Conservation (phyloP, 2,113 vertebrate species). For the Seriola dumerili region DNA sequence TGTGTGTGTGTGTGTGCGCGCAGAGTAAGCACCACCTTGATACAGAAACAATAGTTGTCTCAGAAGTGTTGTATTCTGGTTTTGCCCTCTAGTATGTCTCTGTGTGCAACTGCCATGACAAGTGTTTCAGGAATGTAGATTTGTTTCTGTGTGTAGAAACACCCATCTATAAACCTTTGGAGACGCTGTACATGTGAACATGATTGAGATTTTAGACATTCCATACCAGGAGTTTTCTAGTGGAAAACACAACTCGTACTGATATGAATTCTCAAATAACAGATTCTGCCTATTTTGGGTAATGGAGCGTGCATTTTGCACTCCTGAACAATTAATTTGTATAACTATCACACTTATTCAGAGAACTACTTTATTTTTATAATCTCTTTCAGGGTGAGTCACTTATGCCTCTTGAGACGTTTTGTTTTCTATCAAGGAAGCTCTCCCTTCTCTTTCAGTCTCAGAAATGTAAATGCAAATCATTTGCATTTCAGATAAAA, state of each 20-base stretch:
- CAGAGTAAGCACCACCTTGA: background rate
- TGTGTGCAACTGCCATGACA: conserved; percentile 35
- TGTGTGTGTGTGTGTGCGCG: background rate
- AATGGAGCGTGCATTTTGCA: background rate
- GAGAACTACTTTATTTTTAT: background rate
- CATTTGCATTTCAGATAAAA: background rate
- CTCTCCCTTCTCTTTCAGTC: background rate
- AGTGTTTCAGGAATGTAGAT: conserved; percentile 55
- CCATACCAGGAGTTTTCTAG: background rate
- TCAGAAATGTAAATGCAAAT: conserved; percentile 18
- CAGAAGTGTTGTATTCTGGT: background rate
- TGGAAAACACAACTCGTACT: background rate
- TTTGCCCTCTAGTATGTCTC: background rate
- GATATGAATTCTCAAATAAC: conserved; percentile 12
- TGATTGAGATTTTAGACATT: conserved; percentile 37
- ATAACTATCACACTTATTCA: background rate
- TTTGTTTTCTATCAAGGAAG: background rate
- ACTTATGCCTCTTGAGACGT: background rate
- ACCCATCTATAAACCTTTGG: conserved; percentile 42
- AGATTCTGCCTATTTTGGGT: conserved; percentile 19
- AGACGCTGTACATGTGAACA: conserved; percentile 21
- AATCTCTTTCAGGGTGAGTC: conserved; percentile 7
- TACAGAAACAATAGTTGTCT: background rate
- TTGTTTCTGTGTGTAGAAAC: conserved; percentile 44
- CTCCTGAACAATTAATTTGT: background rate